phyloP scores from a whole-genome alignment of 2,888 invertebrate species.

The Esperia sulphurella region DNA sequence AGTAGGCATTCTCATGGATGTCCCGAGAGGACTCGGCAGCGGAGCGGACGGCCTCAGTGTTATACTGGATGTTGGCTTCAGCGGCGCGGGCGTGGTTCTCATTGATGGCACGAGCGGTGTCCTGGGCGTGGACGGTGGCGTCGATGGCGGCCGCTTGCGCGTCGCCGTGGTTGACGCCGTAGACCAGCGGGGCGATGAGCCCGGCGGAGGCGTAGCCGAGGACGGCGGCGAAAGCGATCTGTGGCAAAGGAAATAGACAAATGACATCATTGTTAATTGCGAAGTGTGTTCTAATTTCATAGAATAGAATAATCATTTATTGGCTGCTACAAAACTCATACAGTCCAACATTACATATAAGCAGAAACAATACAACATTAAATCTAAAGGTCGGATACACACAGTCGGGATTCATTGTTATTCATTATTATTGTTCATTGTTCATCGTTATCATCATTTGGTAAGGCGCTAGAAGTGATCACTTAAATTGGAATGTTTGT shows the following conservation, averaged over 20 bases:
- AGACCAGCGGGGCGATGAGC: slow-evolving; percentile 48
- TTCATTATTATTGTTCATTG: too few relatives aligned
- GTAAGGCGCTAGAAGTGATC: too few relatives aligned
- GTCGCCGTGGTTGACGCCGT: slow-evolving; percentile 60
- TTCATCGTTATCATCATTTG: too few relatives aligned
- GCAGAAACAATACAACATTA: too few relatives aligned
- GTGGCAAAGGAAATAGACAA: slow-evolving; percentile 11
- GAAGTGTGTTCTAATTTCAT: too few relatives aligned
- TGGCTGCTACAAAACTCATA: too few relatives aligned
- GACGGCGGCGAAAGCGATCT: slow-evolving; percentile 71
- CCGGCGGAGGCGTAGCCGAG: slow-evolving; percentile 73
- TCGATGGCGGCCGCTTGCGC: slow-evolving; percentile 69
- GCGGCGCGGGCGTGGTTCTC: slow-evolving; percentile 59
- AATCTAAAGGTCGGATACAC: too few relatives aligned
- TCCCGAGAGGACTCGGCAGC: slow-evolving; percentile 60
- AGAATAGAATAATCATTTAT: too few relatives aligned
- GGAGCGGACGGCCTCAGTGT: slow-evolving; percentile 56
- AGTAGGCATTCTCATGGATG: slow-evolving; percentile 67
- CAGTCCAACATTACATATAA: too few relatives aligned
- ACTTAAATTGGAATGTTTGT: too few relatives aligned
- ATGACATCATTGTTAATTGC: background rate
- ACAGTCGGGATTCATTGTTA: too few relatives aligned
- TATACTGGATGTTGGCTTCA: slow-evolving; percentile 57
- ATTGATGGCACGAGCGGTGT: slow-evolving; percentile 52
- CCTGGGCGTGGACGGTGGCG: slow-evolving; percentile 59